Conservation (phyloP, 2,888 invertebrate species). For the Nomada hirtipes region DNA sequence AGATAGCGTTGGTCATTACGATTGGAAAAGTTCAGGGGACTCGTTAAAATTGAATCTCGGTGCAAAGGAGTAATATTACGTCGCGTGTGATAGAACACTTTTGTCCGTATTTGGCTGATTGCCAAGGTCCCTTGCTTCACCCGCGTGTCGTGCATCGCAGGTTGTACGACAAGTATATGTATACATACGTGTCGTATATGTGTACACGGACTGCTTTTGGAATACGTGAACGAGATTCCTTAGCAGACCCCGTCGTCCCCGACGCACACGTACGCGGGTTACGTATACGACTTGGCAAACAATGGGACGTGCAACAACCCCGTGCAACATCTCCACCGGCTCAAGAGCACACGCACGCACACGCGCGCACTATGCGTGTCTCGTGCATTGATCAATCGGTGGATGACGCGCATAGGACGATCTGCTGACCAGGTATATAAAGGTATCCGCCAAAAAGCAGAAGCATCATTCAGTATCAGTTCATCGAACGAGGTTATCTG, state of each 20-base stretch:
- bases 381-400: conserved; percentile 76
- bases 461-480: conserved; percentile 78
- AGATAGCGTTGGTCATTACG: background rate
- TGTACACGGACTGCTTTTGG: conserved; percentile 51
- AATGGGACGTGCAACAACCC: conserved; percentile 67
- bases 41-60: conserved; percentile 47
- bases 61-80: conserved; percentile 60
- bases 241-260: conserved; percentile 52
- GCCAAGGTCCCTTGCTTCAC: conserved; percentile 80
- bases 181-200: too few relatives aligned
- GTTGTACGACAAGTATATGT: conserved; percentile 17
- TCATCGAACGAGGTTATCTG: conserved; percentile 66
- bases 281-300: conserved; percentile 64
- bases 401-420: conserved; percentile 72
- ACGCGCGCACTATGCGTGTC: conserved; percentile 55
- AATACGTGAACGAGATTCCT: conserved; percentile 69
- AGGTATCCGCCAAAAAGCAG: conserved; percentile 72
- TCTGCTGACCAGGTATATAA: conserved; percentile 77
- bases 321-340: conserved; percentile 54
- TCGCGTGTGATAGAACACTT: conserved; percentile 75
- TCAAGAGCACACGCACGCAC: conserved; percentile 26
- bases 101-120: conserved; percentile 78
- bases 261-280: conserved; percentile 40
- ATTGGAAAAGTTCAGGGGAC: conserved; percentile 65
- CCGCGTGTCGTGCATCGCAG: conserved; percentile 59